Conservation (phyloP, 2,113 vertebrate species). For the Melanerpes formicivorus region DNA sequence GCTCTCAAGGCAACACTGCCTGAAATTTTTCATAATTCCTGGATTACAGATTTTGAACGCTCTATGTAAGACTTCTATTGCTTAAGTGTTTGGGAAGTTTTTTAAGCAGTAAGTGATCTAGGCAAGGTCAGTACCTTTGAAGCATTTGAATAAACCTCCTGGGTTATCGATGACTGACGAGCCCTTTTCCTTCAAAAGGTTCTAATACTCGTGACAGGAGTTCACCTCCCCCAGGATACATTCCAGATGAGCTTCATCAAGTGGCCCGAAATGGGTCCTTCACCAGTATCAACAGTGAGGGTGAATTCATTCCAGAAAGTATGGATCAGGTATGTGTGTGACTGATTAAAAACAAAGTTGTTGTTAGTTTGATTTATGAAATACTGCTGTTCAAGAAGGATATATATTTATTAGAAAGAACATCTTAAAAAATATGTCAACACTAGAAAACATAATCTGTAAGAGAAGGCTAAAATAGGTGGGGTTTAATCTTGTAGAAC, state of each 20-base stretch:
- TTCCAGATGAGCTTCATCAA: constrained; percentile 95
- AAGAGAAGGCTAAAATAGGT: background rate
- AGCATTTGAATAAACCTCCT: background rate
- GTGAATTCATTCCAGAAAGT: constrained; percentile 98
- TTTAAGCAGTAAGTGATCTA: background rate
- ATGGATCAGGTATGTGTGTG: constrained; percentile 91
- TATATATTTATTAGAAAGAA: background rate
- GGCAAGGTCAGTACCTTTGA: background rate
- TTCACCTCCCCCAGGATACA: constrained; percentile 97
- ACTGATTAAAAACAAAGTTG: background rate
- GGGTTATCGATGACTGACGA: background rate
- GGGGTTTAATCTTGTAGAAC: background rate
- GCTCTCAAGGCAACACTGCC: background rate
- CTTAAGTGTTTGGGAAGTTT: background rate
- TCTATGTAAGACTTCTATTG: background rate
- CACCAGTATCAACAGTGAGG: constrained; percentile 99
- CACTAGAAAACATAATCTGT: background rate
- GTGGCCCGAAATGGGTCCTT: constrained; percentile 97
- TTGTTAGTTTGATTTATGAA: background rate
- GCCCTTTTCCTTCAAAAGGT: constrained; percentile 72
- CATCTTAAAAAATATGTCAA: background rate
- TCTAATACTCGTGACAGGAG: constrained; percentile 90
- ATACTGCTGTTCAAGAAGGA: background rate
- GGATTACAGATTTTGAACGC: background rate
- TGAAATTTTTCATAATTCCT: background rate